Evolutionary conservation across 1,140 invertebrate genomes (phyloP).

Genomic region (Metopolophium dirhodum): DNA sequence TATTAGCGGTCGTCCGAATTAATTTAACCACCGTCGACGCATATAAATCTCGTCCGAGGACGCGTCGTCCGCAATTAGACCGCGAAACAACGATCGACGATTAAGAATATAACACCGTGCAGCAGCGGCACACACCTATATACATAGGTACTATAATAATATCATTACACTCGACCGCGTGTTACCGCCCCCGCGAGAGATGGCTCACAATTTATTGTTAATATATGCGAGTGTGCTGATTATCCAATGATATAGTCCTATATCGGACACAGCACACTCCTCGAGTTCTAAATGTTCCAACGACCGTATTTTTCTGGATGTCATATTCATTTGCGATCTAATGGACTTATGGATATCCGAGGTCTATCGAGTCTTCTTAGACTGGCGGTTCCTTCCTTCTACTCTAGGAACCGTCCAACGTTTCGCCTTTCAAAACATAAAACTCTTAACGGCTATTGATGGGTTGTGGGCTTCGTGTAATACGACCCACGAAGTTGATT

Average conservation of each 20-base stretch:
- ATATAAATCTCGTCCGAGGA: neutral
- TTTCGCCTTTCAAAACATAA: too few relatives aligned
- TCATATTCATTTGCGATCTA: too few relatives aligned
- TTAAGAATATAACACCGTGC: neutral
- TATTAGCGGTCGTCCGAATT: neutral
- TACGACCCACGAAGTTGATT: too few relatives aligned
- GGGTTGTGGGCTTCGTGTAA: too few relatives aligned
- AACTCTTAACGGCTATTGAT: too few relatives aligned
- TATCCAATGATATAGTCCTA: neutral
- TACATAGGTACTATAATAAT: neutral
- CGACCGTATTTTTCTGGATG: too few relatives aligned
- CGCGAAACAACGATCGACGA: neutral
- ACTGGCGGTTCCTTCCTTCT: too few relatives aligned
- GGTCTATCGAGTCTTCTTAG: neutral
- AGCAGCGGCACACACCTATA: neutral
- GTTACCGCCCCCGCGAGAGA: neutral
- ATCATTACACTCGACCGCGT: neutral
- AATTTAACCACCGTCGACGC: neutral
- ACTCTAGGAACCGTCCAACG: too few relatives aligned
- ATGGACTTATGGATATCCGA: too few relatives aligned
- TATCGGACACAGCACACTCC: too few relatives aligned
- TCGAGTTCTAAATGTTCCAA: too few relatives aligned
- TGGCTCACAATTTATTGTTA: neutral
- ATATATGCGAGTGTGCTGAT: neutral
- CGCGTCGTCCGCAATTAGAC: neutral